Base-by-base conservation (phyloP, 2,797 vertebrate genomes). In the Micrastur ruficollis region DNA sequence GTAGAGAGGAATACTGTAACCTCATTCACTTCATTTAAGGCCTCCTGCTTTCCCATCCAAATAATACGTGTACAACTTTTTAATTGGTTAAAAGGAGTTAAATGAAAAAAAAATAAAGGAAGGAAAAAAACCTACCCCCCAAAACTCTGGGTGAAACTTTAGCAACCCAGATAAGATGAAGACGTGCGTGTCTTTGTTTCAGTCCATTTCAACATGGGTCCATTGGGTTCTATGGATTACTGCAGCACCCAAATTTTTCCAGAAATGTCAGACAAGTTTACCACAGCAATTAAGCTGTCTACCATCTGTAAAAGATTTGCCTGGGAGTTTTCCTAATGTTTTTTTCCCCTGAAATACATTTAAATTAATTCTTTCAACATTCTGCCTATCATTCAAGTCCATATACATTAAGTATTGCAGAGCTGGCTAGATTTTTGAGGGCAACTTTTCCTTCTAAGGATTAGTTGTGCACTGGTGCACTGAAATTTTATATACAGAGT, bases 271-370 rank as follows among this genome's bases (percentile, higher is more conserved):
- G 97, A 97, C 93, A 44, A 83, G 88, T 92, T 97, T 90, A 97
- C 98, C 98, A 86, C 97, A 98, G 97, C 97, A 97, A 97, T 98
- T 97, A 98, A 97, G 71, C 96, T 65, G 97, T 98, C 98, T 98
- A 83, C 97, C 97, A 95, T 98, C 97, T 97, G 97, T 66, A 81
- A 95, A 95, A 95, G 85, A 91, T 96, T 97, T 93, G 94, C 93
- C 96, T 90, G 49, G 75, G 82, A 94, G 82, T 86, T 95, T 95
- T 67, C 91, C 95, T 93, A 94, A 89, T 88, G 84, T 63, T 81
- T 23, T 18, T 20, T 2, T 15, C 23, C 42, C 36, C 18, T 1
- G 2, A 94, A 96, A 84, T 55, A 88, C 49, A 70, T 94, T 93
- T 81, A 89, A 72, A 81, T 93, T 90, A 95, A 96, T 95, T 86